Evolutionary conservation across 2,888 invertebrate genomes (phyloP).

Genomic region (Cheilosia scutellata): DNA sequence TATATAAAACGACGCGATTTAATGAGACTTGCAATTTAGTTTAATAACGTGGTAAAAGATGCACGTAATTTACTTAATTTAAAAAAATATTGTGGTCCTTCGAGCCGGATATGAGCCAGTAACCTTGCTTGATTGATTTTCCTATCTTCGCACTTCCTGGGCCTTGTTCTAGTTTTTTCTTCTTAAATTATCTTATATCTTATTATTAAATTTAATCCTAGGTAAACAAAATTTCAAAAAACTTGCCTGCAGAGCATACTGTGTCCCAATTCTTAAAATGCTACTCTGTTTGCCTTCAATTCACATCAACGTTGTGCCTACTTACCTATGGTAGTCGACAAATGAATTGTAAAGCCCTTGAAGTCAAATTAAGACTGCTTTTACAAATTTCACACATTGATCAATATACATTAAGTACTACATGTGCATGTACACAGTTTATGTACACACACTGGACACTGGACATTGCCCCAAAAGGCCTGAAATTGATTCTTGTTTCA

Average conservation of each 20-base stretch:
- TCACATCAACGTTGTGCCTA: constrained; percentile 1
- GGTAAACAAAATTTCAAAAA: too few species aligned
- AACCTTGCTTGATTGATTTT: too few species aligned
- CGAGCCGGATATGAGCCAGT: too few species aligned
- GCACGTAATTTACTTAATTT: too few species aligned
- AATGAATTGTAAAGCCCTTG: constrained; percentile 11
- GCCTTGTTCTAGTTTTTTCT: too few species aligned
- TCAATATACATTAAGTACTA: neutral
- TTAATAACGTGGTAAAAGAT: too few species aligned
- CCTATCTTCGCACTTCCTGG: too few species aligned
- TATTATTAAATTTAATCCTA: too few species aligned
- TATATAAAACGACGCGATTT: too few species aligned
- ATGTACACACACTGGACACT: neutral
- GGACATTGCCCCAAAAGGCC: neutral
- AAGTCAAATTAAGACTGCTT: constrained; percentile 27
- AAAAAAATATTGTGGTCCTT: too few species aligned
- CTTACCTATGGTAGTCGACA: neutral
- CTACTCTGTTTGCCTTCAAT: neutral
- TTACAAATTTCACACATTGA: neutral
- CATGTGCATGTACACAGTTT: neutral
- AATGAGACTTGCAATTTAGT: too few species aligned
- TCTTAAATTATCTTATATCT: too few species aligned
- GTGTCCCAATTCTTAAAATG: neutral
- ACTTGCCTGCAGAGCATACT: neutral
- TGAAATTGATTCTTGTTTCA: constrained; percentile 45